Conservation (phyloP, 2,797 vertebrate genomes). For the Arnoldichthys spilopterus region DNA sequence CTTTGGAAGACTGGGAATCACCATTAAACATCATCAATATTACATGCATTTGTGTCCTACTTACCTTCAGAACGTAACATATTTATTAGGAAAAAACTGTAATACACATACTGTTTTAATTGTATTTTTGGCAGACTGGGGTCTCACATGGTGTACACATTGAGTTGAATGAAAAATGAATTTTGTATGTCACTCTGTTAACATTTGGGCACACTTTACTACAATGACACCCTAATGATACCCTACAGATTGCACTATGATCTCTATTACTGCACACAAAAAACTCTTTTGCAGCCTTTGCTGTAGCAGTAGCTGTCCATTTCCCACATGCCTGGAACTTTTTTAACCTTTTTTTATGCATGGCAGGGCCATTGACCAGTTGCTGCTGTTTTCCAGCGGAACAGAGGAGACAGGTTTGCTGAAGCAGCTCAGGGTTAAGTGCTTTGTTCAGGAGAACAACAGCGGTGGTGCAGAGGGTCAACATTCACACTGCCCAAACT, state of each 20-base stretch:
- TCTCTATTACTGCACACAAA: background rate
- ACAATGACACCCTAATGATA: background rate
- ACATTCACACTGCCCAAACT: background rate
- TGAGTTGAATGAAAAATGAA: too few species aligned
- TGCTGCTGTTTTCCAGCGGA: background rate
- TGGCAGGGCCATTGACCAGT: slow-evolving; percentile 7
- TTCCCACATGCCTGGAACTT: background rate
- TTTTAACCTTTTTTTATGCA: background rate
- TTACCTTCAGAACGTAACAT: too few species aligned
- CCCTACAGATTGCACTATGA: background rate
- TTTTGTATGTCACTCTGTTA: too few species aligned
- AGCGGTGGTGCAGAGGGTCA: background rate
- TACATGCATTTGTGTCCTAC: too few species aligned
- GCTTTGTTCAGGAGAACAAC: slow-evolving; percentile 12
- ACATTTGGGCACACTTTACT: background rate
- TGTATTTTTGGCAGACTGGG: too few species aligned
- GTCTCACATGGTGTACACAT: too few species aligned
- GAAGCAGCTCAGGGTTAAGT: slow-evolving; percentile 17
- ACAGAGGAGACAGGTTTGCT: slow-evolving; percentile 13
- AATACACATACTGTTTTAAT: too few species aligned
- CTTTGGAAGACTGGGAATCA: too few species aligned
- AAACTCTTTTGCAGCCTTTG: background rate
- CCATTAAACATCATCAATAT: too few species aligned
- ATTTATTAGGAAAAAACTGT: too few species aligned
- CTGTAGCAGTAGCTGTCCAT: background rate